phyloP scores from a whole-genome alignment of 2,797 vertebrate genomes.

The Oreochromis grahami region DNA sequence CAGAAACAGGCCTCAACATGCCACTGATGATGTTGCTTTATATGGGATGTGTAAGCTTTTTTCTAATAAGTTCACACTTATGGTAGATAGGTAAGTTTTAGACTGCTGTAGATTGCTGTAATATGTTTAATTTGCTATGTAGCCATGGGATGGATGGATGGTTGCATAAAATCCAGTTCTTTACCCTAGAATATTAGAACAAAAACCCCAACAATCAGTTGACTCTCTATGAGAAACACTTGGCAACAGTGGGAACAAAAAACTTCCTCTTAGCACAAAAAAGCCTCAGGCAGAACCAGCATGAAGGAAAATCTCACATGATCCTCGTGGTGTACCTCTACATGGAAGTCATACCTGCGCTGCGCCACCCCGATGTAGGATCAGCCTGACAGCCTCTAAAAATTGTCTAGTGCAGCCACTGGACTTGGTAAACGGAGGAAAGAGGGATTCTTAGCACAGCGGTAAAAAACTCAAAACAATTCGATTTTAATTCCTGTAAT shows the following conservation, averaged over 20 bases:
- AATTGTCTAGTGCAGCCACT: neutral
- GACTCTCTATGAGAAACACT: neutral
- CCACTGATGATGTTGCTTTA: neutral
- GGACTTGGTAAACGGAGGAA: neutral
- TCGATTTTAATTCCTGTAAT: neutral
- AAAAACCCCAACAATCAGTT: neutral
- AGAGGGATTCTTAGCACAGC: neutral
- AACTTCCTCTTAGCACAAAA: neutral
- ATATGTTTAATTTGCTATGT: neutral
- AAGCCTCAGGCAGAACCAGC: neutral
- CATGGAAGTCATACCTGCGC: neutral
- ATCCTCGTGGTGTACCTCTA: neutral
- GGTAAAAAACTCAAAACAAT: neutral
- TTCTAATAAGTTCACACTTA: neutral
- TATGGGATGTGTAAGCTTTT: neutral
- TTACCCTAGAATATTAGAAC: neutral
- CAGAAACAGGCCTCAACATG: neutral
- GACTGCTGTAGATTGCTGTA: neutral
- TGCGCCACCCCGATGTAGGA: neutral
- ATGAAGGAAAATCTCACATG: neutral
- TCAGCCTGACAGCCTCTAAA: neutral
- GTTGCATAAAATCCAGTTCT: neutral
- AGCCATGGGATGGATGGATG: neutral
- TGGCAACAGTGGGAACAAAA: neutral
- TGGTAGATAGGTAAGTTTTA: neutral